Conservation (phyloP, 2,888 invertebrate genomes). For the Coenonympha arcania region DNA sequence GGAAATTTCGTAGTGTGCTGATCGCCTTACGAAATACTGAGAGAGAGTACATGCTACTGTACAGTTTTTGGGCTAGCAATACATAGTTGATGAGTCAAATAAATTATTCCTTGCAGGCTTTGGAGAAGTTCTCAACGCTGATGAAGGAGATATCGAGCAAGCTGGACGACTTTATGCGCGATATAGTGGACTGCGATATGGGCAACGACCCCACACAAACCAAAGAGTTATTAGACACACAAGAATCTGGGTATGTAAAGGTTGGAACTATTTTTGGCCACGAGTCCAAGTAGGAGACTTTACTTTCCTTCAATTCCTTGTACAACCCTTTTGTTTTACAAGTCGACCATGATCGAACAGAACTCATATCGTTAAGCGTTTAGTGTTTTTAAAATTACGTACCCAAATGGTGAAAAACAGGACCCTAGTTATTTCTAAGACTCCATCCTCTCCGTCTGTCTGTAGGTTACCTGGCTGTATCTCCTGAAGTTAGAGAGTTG, state of each 20-base stretch:
- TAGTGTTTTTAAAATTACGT: no score
- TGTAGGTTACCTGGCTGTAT: no score
- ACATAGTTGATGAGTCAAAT: not conserved
- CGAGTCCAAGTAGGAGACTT: no score
- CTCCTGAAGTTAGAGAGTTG: no score
- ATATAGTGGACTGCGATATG: conserved; percentile 92
- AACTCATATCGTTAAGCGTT: no score
- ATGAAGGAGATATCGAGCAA: conserved; percentile 92
- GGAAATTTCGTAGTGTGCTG: conserved; percentile 46
- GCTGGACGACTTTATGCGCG: conserved; percentile 89
- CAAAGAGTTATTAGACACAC: conserved; percentile 87
- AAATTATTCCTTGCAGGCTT: conserved; percentile 78
- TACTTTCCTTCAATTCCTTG: no score
- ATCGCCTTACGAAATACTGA: conserved; percentile 54
- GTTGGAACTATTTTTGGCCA: no score
- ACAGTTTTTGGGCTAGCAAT: not conserved
- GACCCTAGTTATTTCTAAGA: no score
- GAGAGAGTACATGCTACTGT: conserved; percentile 9
- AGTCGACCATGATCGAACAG: no score
- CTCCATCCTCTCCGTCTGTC: no score
- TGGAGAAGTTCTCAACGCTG: conserved; percentile 94
- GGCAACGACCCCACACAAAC: conserved; percentile 95
- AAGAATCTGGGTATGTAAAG: conserved; percentile 78
- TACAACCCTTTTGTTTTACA: no score
- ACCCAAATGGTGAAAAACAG: no score